A percentile compares a stretch with the other conserved stretches of the same genome.
Conservation (phyloP, 2,888 invertebrate species). For the Ceramica pisi region DNA sequence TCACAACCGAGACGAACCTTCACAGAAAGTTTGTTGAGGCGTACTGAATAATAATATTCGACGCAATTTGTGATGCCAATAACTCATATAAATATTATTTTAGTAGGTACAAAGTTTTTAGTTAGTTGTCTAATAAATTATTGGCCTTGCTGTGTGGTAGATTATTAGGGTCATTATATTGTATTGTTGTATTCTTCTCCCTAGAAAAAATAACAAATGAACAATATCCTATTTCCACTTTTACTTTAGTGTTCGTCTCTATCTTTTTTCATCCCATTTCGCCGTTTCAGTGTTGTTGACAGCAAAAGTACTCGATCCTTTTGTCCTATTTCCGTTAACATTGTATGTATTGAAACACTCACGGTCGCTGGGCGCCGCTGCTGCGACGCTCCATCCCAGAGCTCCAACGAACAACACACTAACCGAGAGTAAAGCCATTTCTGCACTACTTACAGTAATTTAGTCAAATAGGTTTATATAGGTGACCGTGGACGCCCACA, state of each 20-base stretch:
- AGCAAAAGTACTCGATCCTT: slow-evolving; percentile 32
- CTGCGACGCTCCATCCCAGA: slow-evolving; percentile 69
- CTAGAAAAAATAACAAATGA: background rate
- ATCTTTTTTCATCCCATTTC: slow-evolving; percentile 19
- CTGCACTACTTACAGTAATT: slow-evolving; percentile 78
- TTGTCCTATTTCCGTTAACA: slow-evolving; percentile 24
- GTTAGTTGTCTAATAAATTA: background rate
- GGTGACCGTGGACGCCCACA: slow-evolving; percentile 84
- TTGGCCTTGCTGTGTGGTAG: background rate
- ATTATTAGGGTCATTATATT: background rate
- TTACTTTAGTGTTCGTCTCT: background rate
- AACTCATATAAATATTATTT: slow-evolving; percentile 25
- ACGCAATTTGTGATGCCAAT: slow-evolving; percentile 39
- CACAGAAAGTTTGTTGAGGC: slow-evolving; percentile 50
- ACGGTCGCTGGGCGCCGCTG: slow-evolving; percentile 78
- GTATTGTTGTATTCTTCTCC: background rate
- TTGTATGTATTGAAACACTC: slow-evolving; percentile 70
- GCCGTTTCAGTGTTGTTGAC: slow-evolving; percentile 11
- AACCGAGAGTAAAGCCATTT: slow-evolving; percentile 77
- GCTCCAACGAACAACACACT: slow-evolving; percentile 73
- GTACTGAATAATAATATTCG: slow-evolving; percentile 62
- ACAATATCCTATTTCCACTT: background rate
- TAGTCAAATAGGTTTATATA: slow-evolving; percentile 85
- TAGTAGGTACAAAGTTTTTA: background rate
- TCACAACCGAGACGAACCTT: slow-evolving; percentile 53